Evolutionary conservation across 2,797 vertebrate species (phyloP).

Genomic region (Thaleichthys pacificus): DNA sequence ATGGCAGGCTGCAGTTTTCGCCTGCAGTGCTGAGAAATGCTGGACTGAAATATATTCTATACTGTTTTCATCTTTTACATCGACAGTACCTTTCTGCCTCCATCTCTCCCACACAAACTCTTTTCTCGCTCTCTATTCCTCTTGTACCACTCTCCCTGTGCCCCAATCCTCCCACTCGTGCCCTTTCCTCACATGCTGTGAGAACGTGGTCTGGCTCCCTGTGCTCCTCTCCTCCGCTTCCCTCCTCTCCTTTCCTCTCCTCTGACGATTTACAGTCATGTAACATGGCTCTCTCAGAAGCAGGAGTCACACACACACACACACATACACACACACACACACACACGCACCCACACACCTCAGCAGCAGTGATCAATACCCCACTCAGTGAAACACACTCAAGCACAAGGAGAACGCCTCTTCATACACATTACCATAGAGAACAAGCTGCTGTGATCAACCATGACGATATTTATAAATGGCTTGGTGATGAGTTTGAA

Average conservation of each 20-base stretch:
- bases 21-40: not conserved
- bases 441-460: not conserved
- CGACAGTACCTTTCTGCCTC: conserved; percentile 33
- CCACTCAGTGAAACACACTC: not conserved
- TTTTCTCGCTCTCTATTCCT: conserved; percentile 60
- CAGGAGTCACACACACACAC: not conserved
- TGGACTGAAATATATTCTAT: not conserved
- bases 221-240: not conserved
- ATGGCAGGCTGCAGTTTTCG: not conserved
- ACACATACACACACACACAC: not conserved
- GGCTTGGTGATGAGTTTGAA: not conserved
- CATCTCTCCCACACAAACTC: conserved; percentile 61
- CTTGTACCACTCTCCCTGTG: conserved; percentile 64
- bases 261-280: not conserved
- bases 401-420: not conserved
- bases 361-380: not conserved
- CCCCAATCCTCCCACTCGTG: conserved; percentile 74
- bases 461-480: not conserved
- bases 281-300: not conserved
- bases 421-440: not conserved
- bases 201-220: not conserved
- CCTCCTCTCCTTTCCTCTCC: not conserved
- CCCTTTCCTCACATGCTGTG: conserved; percentile 45
- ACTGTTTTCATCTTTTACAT: conserved; percentile 27
- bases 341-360: not conserved